phyloP scores from a whole-genome alignment of 2,888 invertebrate genomes.

The Glomeris marginata region DNA sequence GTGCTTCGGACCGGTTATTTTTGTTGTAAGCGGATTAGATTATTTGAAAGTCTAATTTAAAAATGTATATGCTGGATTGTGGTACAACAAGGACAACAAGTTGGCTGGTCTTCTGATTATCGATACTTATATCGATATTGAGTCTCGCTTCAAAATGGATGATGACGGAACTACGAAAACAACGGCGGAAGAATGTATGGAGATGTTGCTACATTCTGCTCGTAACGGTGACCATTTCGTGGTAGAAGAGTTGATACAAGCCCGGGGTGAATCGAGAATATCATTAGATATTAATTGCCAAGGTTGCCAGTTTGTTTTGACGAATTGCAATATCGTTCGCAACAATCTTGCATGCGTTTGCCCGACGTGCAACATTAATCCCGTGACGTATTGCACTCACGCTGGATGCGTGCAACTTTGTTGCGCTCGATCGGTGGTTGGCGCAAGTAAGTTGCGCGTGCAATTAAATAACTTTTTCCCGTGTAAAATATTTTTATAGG shows the following conservation, averaged over 20 bases:
- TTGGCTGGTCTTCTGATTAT: no score
- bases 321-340: neutral
- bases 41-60: no score
- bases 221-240: conserved; percentile 43
- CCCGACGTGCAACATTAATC: neutral
- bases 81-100: no score
- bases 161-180: no score
- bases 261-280: conserved; percentile 37
- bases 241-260: conserved; percentile 40
- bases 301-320: conserved; percentile 33
- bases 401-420: neutral
- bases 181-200: conserved; percentile 34
- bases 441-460: no score
- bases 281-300: conserved; percentile 46
- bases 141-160: no score
- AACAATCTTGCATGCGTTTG: neutral
- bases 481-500: conserved; percentile 30
- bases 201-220: conserved; percentile 44
- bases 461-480: conserved; percentile 5
- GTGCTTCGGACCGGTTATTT: no score
- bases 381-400: no score
- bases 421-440: neutral
- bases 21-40: no score
- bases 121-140: no score
- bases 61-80: no score